These are phyloP conservation scores for Polypedilum vanderplanki DNA, from an alignment of 1,140 invertebrate species.

Conservation along the genomic window DNA sequence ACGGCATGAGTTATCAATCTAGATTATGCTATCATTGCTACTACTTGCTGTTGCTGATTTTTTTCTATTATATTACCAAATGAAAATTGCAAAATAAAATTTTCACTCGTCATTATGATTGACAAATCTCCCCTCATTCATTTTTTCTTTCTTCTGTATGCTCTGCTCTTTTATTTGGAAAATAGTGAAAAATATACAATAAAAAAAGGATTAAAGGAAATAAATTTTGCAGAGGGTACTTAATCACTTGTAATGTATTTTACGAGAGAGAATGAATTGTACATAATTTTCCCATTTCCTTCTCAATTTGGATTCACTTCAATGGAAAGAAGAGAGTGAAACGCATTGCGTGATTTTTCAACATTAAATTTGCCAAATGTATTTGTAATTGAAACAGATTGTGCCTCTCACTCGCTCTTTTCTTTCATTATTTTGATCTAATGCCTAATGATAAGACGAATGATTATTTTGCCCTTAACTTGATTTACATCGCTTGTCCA, in stretches of 20 bases:
- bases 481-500: background rate
- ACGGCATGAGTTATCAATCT: slow-evolving; percentile 6
- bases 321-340: background rate
- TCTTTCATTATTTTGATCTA: no score
- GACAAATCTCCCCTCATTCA: slow-evolving; percentile 2
- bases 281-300: no score
- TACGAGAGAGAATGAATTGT: no score
- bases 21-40: background rate
- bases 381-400: slow-evolving; percentile 7
- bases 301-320: no score
- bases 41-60: background rate
- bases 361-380: background rate
- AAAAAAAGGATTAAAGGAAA: background rate
- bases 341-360: slow-evolving; percentile 17
- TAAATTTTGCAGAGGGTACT: slow-evolving; percentile 1
- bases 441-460: background rate
- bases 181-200: no score
- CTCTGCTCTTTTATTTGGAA: background rate
- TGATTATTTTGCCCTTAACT: background rate
- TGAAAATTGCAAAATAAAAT: background rate
- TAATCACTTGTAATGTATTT: background rate
- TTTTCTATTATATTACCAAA: background rate
- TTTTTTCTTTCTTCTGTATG: background rate
- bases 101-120: background rate
- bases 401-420: background rate